Base-by-base conservation (phyloP, 1,140 invertebrate species). In the Popillia japonica region DNA sequence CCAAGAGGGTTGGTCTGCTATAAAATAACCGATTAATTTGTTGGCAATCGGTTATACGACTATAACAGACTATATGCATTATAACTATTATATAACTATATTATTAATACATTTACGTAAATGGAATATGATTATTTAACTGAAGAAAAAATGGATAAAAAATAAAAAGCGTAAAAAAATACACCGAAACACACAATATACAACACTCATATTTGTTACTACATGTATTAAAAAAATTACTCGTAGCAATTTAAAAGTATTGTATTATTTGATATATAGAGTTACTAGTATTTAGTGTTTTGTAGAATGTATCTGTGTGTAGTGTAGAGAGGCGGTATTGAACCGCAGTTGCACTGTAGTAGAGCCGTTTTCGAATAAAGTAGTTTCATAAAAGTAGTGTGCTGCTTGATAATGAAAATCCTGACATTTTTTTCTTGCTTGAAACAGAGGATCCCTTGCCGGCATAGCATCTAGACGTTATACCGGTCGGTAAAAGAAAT, bases 241-340 rank as follows among this genome's bases (percentile, higher is more conserved):
- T 48, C 44, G 44, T 48, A 48, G 44, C 44, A 48, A 48, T 48
- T 48, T 48, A 75, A 75, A 44, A 44, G n/a, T n/a, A 75, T 75
- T 64, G 59, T 64, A 64, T 64, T 64, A 64, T 64, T 64, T 64
- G 59, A 64, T 64, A 64, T 64, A 64, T 27, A 64, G 11, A 59
- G 59, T 64, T 64, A 64, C 59, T 64, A 64, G 59, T 64, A 64
- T 64, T 75, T 55, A 75, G 40, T 75, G 34, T 75, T 75, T 84
- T 83, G 84, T 87, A 86, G 85, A 83, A 84, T 86, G 86, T 87
- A 86, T 86, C 79, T 83, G 86, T 87, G 86, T 87, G 86, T 87
- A 87, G 86, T 84, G 83, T 86, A 86, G 85, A 79, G 34, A 73
- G 59, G 72, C 72, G 72, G 72, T 73, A 20, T 73, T 73, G 23